Evolutionary conservation across 1,140 invertebrate genomes (phyloP).

Genomic region (Lordiphosa clarofinis): DNA sequence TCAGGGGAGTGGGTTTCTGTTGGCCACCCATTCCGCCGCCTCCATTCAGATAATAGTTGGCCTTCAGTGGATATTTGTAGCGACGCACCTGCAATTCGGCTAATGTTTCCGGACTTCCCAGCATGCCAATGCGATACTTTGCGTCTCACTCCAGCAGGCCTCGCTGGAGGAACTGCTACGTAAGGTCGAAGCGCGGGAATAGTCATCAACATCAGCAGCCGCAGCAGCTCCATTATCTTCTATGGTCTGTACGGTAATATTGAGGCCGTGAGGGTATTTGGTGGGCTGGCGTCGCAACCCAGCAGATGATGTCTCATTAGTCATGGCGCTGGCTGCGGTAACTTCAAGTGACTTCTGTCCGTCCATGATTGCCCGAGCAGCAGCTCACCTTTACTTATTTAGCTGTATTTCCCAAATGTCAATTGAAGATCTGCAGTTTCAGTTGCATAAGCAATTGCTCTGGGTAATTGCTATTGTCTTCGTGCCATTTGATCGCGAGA

Average conservation of each 20-base stretch:
- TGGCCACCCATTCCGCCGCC: slow-evolving; percentile 10
- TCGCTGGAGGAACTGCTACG: slow-evolving; percentile 37
- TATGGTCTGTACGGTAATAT: slow-evolving; percentile 66
- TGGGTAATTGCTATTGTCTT: slow-evolving; percentile 59
- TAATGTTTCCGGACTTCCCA: slow-evolving; percentile 64
- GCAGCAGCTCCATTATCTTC: slow-evolving; percentile 18
- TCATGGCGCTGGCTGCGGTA: slow-evolving; percentile 22
- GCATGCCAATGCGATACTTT: slow-evolving; percentile 65
- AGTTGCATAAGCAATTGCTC: slow-evolving; percentile 42
- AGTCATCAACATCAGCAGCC: slow-evolving; percentile 33
- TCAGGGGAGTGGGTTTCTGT: slow-evolving; percentile 46
- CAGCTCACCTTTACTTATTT: slow-evolving; percentile 31
- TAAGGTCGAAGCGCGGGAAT: slow-evolving; percentile 55
- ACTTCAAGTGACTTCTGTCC: slow-evolving; percentile 50
- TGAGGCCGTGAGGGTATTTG: slow-evolving; percentile 71
- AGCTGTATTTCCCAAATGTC: slow-evolving; percentile 16
- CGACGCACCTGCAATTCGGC: slow-evolving; percentile 73
- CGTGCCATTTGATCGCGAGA: slow-evolving; percentile 47
- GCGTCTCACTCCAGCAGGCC: slow-evolving; percentile 58
- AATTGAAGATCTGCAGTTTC: slow-evolving; percentile 19
- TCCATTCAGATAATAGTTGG: slow-evolving; percentile 68
- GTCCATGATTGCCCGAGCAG: slow-evolving; percentile 42
- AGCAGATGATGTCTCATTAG: slow-evolving; percentile 35
- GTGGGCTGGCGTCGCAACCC: slow-evolving; percentile 66
- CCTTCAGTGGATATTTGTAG: slow-evolving; percentile 70